phyloP scores from a whole-genome alignment of 2,113 vertebrate species.

The Isichthys henryi region DNA sequence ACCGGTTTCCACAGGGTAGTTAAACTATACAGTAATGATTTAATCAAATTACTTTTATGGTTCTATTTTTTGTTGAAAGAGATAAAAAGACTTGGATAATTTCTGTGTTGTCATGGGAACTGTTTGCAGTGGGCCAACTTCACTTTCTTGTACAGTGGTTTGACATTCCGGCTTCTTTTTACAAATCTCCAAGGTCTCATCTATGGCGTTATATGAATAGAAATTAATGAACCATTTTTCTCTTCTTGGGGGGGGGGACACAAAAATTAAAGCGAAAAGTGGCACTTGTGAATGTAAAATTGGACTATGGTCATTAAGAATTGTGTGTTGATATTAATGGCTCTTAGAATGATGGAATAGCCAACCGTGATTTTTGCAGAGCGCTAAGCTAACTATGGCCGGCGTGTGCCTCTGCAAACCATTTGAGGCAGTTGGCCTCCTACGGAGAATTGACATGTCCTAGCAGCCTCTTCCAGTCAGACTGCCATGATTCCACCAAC shows the following conservation, averaged over 20 bases:
- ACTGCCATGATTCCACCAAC: background rate
- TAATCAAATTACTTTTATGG: slow-evolving; percentile 9
- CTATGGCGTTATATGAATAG: background rate
- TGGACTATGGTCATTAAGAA: background rate
- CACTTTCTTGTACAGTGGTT: background rate
- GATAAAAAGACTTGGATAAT: slow-evolving; percentile 4
- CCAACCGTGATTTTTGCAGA: background rate
- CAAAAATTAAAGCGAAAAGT: background rate
- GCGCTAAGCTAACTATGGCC: background rate
- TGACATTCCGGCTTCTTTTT: background rate
- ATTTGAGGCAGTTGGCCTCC: background rate
- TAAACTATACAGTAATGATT: background rate
- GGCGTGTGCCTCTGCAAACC: background rate
- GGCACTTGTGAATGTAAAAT: background rate
- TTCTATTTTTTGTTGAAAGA: background rate
- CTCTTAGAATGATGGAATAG: background rate
- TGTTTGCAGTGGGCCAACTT: background rate
- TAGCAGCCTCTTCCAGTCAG: background rate
- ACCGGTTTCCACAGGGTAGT: background rate
- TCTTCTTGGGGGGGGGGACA: background rate
- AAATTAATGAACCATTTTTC: background rate
- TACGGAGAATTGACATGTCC: background rate
- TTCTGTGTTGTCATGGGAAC: slow-evolving; percentile 39
- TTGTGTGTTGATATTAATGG: background rate
- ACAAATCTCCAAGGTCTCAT: background rate